Base-by-base conservation (phyloP, 92 coral and sea anemone genomes). In the Porites rus region DNA sequence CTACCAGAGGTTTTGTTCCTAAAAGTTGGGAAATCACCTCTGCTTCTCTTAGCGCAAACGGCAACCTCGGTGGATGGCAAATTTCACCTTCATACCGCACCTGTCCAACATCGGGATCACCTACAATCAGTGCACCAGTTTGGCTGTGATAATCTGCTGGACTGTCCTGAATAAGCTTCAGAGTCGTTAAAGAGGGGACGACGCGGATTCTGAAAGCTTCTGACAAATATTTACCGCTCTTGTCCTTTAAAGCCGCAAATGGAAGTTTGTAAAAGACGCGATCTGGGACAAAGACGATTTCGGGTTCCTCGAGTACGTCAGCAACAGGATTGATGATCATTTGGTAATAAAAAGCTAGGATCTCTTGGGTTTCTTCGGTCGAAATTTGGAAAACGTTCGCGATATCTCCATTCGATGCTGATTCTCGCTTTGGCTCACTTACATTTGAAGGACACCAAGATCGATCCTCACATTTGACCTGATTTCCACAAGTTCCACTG, bases 61-160 rank as follows among this genome's bases (percentile, higher is more conserved):
- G 20, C 22, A 70, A 28, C 7, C 19, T 16, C 10, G 4, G 20
- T 6, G 28, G 75, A 6, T 38, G 16, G 1, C 21, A 7, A 62
- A 62, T 16, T 14, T 18, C 7, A 31, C 52, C 75, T 1, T 43
- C 46, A 17, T 38, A 70, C 28, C 0, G 28, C 75, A 70, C 75
- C 10, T 43, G 20, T 5, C 75, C 54, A 31, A 70, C 75, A 3
- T 38, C 28, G 7, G 75, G 75, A 31, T 70, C 75, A 16, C 75
- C 75, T 50, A 70, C 75, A 2, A 70, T 17, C 75, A 70, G 54
- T 70, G 75, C 75, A 12, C 75, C 75, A 70, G 75, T 38, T 24
- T 56, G 61, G 52, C 82, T 38, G 71, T 78, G 82, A 78, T 78
- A 78, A 28, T 65, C 82, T 19, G 69, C 82, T 38, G 82, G 72